Conservation (phyloP, 2,888 invertebrate genomes). For the Oscheius myriophilus region DNA sequence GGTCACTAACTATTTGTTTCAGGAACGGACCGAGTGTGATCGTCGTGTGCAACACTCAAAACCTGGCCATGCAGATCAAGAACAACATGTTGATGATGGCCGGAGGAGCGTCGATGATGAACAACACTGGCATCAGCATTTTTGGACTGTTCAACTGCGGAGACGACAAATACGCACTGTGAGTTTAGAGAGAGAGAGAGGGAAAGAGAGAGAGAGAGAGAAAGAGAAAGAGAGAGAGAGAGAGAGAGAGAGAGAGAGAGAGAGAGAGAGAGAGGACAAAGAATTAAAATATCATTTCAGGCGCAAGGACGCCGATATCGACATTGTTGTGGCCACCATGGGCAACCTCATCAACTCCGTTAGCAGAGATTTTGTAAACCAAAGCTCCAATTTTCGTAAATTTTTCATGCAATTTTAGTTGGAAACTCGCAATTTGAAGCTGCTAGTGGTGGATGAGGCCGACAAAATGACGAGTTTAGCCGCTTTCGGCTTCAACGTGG, state of each 20-base stretch:
- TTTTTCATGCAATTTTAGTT: constrained; percentile 4
- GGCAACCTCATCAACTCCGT: constrained; percentile 1
- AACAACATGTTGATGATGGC: not conserved
- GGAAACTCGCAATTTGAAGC: constrained; percentile 29
- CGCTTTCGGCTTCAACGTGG: constrained; percentile 33
- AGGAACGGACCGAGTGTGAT: constrained; percentile 7
- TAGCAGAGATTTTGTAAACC: too few relatives aligned
- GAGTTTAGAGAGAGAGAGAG: not conserved
- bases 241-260: too few relatives aligned
- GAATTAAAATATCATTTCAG: too few relatives aligned
- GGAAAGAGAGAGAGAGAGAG: not conserved
- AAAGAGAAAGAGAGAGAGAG: not conserved
- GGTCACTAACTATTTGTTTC: not conserved
- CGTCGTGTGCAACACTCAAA: constrained; percentile 12
- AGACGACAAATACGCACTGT: not conserved
- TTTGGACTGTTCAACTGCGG: not conserved
- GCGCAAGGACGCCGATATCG: not conserved
- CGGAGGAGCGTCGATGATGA: not conserved
- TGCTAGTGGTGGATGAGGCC: constrained; percentile 43
- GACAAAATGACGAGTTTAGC: constrained; percentile 38
- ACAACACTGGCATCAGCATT: not conserved
- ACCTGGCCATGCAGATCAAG: constrained; percentile 2
- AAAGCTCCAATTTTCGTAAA: too few relatives aligned
- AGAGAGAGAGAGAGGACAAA: too few relatives aligned
- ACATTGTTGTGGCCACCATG: constrained; percentile 16